A percentile compares a stretch with the other conserved stretches of the same genome.
phyloP scores from a whole-genome alignment of 2,113 vertebrate species.

The Hassar affinis region DNA sequence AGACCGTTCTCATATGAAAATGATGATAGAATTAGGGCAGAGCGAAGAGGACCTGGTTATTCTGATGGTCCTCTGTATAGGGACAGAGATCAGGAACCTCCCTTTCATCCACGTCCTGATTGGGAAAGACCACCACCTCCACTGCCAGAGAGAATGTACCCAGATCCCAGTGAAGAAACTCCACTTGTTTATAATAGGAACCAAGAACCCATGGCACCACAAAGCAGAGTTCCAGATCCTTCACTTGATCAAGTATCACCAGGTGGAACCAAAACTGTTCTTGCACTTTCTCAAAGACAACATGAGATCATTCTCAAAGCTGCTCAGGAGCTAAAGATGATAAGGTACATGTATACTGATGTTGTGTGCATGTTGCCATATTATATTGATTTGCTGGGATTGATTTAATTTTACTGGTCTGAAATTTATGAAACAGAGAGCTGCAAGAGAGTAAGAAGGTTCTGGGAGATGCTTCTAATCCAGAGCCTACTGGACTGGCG shows the following conservation, averaged over 20 bases:
- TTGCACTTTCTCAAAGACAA: conserved; percentile 96
- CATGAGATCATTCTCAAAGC: conserved; percentile 99
- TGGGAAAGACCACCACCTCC: conserved; percentile 77
- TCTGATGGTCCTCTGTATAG: conserved; percentile 76
- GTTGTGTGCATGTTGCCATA: background rate
- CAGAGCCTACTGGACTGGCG: conserved; percentile 51
- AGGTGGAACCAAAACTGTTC: conserved; percentile 71
- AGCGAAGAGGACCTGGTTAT: conserved; percentile 83
- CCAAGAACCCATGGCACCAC: conserved; percentile 62
- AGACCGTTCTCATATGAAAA: conserved; percentile 80
- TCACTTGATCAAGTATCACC: conserved; percentile 72
- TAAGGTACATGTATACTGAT: conserved; percentile 76
- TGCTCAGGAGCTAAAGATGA: conserved; percentile 96
- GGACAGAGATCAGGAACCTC: conserved; percentile 74
- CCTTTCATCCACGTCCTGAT: conserved; percentile 75
- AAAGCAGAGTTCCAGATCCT: conserved; percentile 69
- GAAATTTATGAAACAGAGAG: conserved; percentile 61
- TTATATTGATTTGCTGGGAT: background rate
- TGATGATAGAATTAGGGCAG: conserved; percentile 78
- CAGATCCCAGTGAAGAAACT: conserved; percentile 59
- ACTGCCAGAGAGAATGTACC: conserved; percentile 66
- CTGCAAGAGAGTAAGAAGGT: conserved; percentile 65
- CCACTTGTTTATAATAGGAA: conserved; percentile 74
- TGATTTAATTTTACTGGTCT: background rate
- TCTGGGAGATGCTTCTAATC: conserved; percentile 50